phyloP scores from a whole-genome alignment of 2,797 vertebrate genomes.

The Centroberyx gerrardi region DNA sequence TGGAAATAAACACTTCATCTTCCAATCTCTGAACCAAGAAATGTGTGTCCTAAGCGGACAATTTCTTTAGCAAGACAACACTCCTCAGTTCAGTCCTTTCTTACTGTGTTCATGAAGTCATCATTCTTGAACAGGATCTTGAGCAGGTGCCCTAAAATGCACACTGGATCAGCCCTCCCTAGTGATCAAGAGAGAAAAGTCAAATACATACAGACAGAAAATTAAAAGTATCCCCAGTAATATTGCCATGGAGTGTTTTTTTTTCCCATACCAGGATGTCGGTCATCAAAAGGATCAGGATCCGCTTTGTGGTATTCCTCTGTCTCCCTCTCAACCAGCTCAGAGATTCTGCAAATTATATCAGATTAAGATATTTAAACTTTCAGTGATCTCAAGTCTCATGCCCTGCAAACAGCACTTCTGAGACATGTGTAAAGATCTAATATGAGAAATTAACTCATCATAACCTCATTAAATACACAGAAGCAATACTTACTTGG shows the following conservation, averaged over 20 bases:
- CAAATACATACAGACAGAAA: conserved; percentile 4
- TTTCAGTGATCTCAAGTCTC: neutral
- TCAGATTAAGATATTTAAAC: conserved; percentile 15
- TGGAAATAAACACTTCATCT: neutral
- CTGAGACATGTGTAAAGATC: neutral
- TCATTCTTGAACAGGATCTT: conserved; percentile 99
- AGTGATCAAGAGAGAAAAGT: conserved; percentile 62
- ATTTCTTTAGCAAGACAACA: neutral
- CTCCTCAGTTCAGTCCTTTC: conserved; percentile 32
- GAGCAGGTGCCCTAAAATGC: conserved; percentile 96
- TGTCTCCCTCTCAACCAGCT: conserved; percentile 98
- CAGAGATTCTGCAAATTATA: conserved; percentile 91
- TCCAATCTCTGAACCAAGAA: neutral
- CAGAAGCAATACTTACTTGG: conserved; percentile 87
- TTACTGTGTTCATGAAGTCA: conserved; percentile 99
- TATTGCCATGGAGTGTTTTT: neutral
- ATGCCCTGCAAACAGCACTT: neutral
- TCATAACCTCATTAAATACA: neutral
- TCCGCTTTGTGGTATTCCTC: conserved; percentile 99
- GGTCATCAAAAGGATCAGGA: conserved; percentile 98
- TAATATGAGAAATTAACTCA: neutral
- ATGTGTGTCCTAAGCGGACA: neutral
- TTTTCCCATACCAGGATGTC: conserved; percentile 92
- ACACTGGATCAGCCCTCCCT: conserved; percentile 98
- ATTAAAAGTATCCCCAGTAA: neutral